Conservation (phyloP, 2,888 invertebrate species). For the Epirrhoe tristata region DNA sequence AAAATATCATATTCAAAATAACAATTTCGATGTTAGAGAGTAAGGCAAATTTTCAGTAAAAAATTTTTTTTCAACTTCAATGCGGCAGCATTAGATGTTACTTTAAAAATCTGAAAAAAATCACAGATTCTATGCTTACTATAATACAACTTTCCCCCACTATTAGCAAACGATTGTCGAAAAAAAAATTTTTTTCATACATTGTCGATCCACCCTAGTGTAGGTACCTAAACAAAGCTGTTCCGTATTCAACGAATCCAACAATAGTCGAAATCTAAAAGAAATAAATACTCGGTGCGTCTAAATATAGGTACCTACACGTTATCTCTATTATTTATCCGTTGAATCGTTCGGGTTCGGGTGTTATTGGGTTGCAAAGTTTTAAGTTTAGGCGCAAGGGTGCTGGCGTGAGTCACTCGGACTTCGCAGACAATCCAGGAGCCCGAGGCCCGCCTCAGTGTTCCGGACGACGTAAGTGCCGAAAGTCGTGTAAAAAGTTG, state of each 20-base stretch:
- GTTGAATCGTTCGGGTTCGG: conserved; percentile 56
- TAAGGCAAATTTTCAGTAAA: too few species aligned
- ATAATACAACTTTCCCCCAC: too few species aligned
- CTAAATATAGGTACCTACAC: conserved; percentile 69
- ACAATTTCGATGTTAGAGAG: too few species aligned
- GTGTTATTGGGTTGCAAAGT: conserved; percentile 66
- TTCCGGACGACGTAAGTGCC: conserved; percentile 82
- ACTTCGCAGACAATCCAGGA: conserved; percentile 73
- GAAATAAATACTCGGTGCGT: conserved; percentile 60
- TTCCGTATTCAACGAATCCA: conserved; percentile 44
- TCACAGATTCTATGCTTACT: too few species aligned
- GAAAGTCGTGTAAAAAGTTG: conserved; percentile 85
- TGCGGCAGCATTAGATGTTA: too few species aligned
- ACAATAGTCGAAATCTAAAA: conserved; percentile 53
- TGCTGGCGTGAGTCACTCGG: conserved; percentile 70
- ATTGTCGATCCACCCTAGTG: too few species aligned
- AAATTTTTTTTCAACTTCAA: too few species aligned
- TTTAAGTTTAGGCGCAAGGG: conserved; percentile 54
- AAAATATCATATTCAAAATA: too few species aligned
- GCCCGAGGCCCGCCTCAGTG: conserved; percentile 73
- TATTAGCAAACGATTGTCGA: too few species aligned
- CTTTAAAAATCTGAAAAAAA: too few species aligned
- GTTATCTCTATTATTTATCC: conserved; percentile 60
- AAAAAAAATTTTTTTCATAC: too few species aligned
- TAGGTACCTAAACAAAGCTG: conserved; percentile 34